Evolutionary conservation across 2,797 vertebrate species (phyloP).

Genomic region (Takifugu rubripes): DNA sequence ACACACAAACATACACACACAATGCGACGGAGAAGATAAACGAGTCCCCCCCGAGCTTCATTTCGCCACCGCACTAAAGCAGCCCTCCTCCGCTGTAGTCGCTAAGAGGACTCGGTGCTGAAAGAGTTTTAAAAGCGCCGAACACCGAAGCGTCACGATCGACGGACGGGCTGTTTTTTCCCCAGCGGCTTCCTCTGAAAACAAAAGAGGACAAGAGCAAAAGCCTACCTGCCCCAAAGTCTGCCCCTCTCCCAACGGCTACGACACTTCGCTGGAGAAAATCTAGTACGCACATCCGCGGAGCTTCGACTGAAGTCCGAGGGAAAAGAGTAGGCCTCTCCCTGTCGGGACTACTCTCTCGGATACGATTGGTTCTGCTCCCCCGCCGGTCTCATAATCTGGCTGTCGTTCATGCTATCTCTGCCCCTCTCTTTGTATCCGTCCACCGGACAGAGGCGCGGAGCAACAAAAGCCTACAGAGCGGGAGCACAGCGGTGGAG

Average conservation of each 20-base stretch:
- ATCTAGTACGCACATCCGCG: slow-evolving; percentile 66
- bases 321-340: slow-evolving; percentile 19
- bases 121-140: neutral
- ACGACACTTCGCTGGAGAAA: slow-evolving; percentile 55
- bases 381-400: slow-evolving; percentile 42
- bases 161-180: neutral
- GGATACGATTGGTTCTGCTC: slow-evolving; percentile 36
- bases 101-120: neutral
- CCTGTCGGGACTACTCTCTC: slow-evolving; percentile 46
- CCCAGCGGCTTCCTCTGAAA: too few relatives aligned
- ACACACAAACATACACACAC: slow-evolving; percentile 11
- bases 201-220: neutral
- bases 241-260: slow-evolving; percentile 44
- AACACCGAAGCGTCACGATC: neutral
- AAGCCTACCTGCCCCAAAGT: slow-evolving; percentile 62
- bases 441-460: slow-evolving; percentile 23
- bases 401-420: slow-evolving; percentile 24
- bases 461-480: slow-evolving; percentile 29
- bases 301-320: slow-evolving; percentile 42
- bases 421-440: slow-evolving; percentile 53
- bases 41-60: slow-evolving; percentile 21
- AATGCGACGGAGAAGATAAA: slow-evolving; percentile 58
- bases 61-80: slow-evolving; percentile 5
- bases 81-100: neutral
- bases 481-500: slow-evolving; percentile 55